Conservation (phyloP, 2,113 vertebrate genomes). For the Channa argus region DNA sequence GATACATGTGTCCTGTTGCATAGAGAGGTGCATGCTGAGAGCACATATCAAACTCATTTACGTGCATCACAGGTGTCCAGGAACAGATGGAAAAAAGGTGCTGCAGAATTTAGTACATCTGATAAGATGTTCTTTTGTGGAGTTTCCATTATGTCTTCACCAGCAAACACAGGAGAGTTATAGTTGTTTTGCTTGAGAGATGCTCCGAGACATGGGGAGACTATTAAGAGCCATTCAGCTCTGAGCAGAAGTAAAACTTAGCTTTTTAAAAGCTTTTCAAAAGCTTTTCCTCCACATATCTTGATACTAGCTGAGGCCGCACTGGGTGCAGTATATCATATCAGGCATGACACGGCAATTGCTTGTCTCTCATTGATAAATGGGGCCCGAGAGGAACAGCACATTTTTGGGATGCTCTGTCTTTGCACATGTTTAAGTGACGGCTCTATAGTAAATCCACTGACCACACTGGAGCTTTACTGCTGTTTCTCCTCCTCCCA, state of each 20-base stretch:
- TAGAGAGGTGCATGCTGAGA: background rate
- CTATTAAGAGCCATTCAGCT: slow-evolving; percentile 3
- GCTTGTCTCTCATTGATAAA: slow-evolving; percentile 54
- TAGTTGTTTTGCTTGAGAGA: slow-evolving; percentile 49
- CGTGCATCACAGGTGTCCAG: slow-evolving; percentile 1
- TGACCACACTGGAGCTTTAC: slow-evolving; percentile 13
- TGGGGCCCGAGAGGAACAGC: slow-evolving; percentile 15
- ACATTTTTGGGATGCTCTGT: slow-evolving; percentile 48
- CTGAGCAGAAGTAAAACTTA: slow-evolving; percentile 19
- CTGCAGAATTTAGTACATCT: slow-evolving; percentile 33
- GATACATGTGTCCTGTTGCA: slow-evolving; percentile 38
- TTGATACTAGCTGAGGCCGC: slow-evolving; percentile 41
- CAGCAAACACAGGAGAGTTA: slow-evolving; percentile 7
- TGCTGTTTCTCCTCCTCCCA: slow-evolving; percentile 11
- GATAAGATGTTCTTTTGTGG: slow-evolving; percentile 19
- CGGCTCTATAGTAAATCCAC: slow-evolving; percentile 48
- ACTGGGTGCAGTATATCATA: slow-evolving; percentile 42
- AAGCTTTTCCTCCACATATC: slow-evolving; percentile 35
- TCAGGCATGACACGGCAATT: slow-evolving; percentile 33
- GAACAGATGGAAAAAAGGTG: background rate
- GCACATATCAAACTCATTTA: slow-evolving; percentile 9
- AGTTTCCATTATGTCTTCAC: slow-evolving; percentile 26
- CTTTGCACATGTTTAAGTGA: slow-evolving; percentile 55
- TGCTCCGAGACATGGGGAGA: slow-evolving; percentile 19
- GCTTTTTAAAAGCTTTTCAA: slow-evolving; percentile 17